A percentile compares a stretch with the other conserved stretches of the same genome.
Conservation (phyloP, 2,888 invertebrate genomes). For the Sesamia inferens region DNA sequence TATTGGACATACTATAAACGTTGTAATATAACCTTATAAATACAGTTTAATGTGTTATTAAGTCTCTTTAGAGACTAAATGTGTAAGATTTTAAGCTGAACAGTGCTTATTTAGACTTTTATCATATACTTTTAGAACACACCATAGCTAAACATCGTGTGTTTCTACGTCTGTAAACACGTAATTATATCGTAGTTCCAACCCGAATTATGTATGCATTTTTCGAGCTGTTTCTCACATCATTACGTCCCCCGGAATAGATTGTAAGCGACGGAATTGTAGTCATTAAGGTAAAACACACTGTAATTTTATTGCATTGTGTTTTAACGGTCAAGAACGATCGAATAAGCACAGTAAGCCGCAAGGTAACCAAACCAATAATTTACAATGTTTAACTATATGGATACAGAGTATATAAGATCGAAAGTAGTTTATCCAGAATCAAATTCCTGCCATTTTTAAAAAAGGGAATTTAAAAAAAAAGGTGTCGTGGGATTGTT, state of each 20-base stretch:
- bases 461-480: no score
- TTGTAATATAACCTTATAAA: no score
- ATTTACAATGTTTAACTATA: no score
- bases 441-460: no score
- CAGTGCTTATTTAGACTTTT: neutral
- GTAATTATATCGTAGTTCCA: conserved; percentile 36
- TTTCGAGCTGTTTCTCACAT: conserved; percentile 57
- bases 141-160: neutral
- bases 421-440: no score
- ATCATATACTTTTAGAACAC: neutral
- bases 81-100: no score
- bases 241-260: conserved; percentile 43
- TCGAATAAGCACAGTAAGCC: neutral
- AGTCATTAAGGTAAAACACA: conserved; percentile 50
- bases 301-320: conserved; percentile 61
- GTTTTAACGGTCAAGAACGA: conserved; percentile 38
- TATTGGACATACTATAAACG: no score
- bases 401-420: no score
- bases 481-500: no score
- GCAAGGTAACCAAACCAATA: neutral
- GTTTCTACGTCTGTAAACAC: conserved; percentile 34
- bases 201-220: conserved; percentile 35
- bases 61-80: neutral
- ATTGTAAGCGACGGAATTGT: conserved; percentile 38
- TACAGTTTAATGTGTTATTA: neutral